phyloP scores from a whole-genome alignment of 1,140 invertebrate genomes.

The Pygmarrhopalites habei region DNA sequence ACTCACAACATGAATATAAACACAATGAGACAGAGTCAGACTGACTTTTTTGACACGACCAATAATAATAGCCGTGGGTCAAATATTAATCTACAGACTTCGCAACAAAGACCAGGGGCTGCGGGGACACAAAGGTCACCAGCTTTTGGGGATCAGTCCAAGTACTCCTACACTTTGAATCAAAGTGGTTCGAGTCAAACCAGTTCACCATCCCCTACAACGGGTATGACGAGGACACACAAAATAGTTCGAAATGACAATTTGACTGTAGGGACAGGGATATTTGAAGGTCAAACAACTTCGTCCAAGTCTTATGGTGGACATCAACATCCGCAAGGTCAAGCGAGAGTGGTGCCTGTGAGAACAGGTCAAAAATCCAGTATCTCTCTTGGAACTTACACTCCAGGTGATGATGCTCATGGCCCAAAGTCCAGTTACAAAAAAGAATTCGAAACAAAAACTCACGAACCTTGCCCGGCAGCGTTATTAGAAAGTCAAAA shows the following conservation, averaged over 20 bases:
- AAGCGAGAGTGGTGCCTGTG: slow-evolving; percentile 31
- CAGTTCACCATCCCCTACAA: background rate
- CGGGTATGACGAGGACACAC: slow-evolving; percentile 13
- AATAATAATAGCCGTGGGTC: too few species aligned
- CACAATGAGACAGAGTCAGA: too few species aligned
- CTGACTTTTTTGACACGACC: too few species aligned
- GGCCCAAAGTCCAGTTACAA: slow-evolving; percentile 23
- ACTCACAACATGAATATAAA: too few species aligned
- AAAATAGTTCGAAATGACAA: slow-evolving; percentile 25
- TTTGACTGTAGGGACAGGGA: slow-evolving; percentile 22
- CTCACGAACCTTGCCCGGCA: slow-evolving; percentile 36
- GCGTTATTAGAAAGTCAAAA: slow-evolving; percentile 28
- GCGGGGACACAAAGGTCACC: too few species aligned
- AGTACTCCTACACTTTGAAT: slow-evolving; percentile 8
- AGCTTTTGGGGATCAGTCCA: background rate
- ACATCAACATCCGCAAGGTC: slow-evolving; percentile 15
- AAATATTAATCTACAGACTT: too few species aligned
- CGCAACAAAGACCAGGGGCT: too few species aligned
- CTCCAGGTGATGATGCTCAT: background rate
- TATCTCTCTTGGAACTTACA: slow-evolving; percentile 35
- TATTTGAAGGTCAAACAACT: slow-evolving; percentile 31
- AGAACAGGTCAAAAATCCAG: slow-evolving; percentile 30
- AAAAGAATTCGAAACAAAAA: slow-evolving; percentile 25
- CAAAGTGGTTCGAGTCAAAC: slow-evolving; percentile 8
- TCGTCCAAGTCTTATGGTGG: slow-evolving; percentile 28